Base-by-base conservation (phyloP, 2,888 invertebrate species). In the Macroteleia sp. region DNA sequence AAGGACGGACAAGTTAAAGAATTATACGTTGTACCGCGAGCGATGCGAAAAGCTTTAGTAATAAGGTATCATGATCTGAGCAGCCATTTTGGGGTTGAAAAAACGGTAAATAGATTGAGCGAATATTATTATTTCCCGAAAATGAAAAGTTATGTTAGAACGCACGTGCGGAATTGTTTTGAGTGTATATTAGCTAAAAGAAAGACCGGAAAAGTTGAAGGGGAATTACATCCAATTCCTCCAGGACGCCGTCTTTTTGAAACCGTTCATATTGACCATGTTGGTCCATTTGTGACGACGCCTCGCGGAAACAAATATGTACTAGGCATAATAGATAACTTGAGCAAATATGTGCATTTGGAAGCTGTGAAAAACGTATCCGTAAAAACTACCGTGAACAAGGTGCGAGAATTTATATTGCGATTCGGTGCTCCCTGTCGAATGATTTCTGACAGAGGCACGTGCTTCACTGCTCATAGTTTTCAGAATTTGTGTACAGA, bases 281-380 rank as follows among this genome's bases (percentile, higher is more conserved):
- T 32, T 5, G 32, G 32, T 10, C 77, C 83, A 6, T 80, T 80
- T 30, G 17, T 80, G 0, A 71, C 56, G 0, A 57, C 66, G 0
- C 17, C 28, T 1, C 54, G 39, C 5, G 30, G 48, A 14, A 78
- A 81, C 41, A 76, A 80, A 46, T 79, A 81, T 36, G 56, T 84
- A 2, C 44, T 81, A 1, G 70, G 54, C n/a, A 42, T 80, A 0
- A 70, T 83, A 1, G 80, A 82, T 36, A 82, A 77, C 22, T 36
- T 82, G 12, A 83, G 81, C 0, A 81, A 74, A 44, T 83, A 22
- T 76, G 48, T 57, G 46, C 3, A n/a, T n/a, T n/a, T 50, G 1
- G 28, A 39, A 9, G 28, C 42, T 17, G 59, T 59, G 4, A 44
- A 14, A 25, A 25, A 25, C 6, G 25, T 25, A 25, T 25, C 25